Percentiles rank a stretch among this genome's conserved stretches.
Conservation (phyloP, 2,797 vertebrate genomes). For the Odontamblyopus rebecca region DNA sequence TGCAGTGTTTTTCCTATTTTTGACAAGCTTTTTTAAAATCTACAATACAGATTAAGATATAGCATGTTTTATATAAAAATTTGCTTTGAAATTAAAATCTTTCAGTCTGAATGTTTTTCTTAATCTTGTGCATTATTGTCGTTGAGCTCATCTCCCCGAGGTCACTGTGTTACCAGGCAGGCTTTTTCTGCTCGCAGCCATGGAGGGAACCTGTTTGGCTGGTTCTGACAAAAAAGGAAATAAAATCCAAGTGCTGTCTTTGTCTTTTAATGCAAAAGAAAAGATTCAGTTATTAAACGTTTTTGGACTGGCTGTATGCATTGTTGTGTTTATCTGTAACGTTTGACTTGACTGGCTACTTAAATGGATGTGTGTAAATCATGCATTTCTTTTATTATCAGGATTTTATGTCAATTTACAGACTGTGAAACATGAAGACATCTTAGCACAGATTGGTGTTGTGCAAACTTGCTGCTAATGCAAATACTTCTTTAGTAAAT, state of each 20-base stretch:
- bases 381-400: background rate
- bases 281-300: conserved; percentile 27
- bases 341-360: background rate
- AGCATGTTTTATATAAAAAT: background rate
- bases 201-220: conserved; percentile 75
- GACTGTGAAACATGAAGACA: background rate
- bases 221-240: conserved; percentile 79
- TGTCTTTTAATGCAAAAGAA: conserved; percentile 47
- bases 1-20: background rate
- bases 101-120: background rate
- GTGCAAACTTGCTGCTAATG: background rate
- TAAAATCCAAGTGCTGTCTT: conserved; percentile 73
- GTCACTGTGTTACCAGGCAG: conserved; percentile 59
- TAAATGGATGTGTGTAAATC: background rate
- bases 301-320: background rate
- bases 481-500: background rate
- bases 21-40: background rate
- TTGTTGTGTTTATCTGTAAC: background rate
- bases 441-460: background rate
- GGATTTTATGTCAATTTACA: background rate
- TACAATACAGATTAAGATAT: background rate
- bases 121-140: conserved; percentile 40
- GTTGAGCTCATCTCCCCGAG: conserved; percentile 54
- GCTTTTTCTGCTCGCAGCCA: conserved; percentile 61
- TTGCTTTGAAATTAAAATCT: background rate